A percentile compares a stretch with the other conserved stretches of the same genome.
These are phyloP conservation scores for Cheilosia pagana DNA, from an alignment of 2,888 invertebrate species.

Conservation along the genomic window DNA sequence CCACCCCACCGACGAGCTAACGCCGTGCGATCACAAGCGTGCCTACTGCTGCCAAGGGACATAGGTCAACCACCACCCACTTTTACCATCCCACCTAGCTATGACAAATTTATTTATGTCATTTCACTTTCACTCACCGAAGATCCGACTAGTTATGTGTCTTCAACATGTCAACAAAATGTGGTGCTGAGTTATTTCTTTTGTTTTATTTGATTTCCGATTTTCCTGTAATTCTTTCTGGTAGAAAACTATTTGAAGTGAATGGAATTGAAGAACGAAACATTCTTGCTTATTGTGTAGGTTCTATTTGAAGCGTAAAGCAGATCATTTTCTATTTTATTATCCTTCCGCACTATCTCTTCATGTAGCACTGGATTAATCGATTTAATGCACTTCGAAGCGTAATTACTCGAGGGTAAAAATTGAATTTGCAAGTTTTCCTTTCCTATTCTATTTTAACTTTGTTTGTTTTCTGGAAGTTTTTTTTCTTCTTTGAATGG, in stretches of 20 bases:
- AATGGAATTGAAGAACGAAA: conserved; percentile 42
- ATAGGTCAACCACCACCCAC: no score
- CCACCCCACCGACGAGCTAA: no score
- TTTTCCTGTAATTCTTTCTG: conserved; percentile 27
- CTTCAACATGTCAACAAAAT: conserved; percentile 31
- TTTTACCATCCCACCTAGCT: no score
- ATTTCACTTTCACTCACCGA: conserved; percentile 42
- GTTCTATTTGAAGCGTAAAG: conserved; percentile 61
- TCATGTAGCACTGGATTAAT: conserved; percentile 67
- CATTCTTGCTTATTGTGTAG: conserved; percentile 59
- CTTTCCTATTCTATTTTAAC: conserved; percentile 31
- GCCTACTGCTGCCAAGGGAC: no score
- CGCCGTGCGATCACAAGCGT: no score
- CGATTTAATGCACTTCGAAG: conserved; percentile 63
- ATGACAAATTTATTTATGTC: no score
- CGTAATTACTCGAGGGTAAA: conserved; percentile 40
- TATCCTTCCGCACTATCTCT: conserved; percentile 63
- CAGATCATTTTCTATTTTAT: conserved; percentile 40
- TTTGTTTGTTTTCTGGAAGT: neutral
- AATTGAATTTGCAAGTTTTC: conserved; percentile 58
- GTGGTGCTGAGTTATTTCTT: conserved; percentile 33
- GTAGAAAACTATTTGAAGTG: conserved; percentile 44
- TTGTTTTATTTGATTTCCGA: conserved; percentile 2
- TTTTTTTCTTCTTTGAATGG: conserved; percentile 34
- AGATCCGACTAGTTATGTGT: conserved; percentile 28